These are phyloP conservation scores for Mormyrops attenuatus DNA, from an alignment of 2,797 vertebrate species.

Conservation along the genomic window DNA sequence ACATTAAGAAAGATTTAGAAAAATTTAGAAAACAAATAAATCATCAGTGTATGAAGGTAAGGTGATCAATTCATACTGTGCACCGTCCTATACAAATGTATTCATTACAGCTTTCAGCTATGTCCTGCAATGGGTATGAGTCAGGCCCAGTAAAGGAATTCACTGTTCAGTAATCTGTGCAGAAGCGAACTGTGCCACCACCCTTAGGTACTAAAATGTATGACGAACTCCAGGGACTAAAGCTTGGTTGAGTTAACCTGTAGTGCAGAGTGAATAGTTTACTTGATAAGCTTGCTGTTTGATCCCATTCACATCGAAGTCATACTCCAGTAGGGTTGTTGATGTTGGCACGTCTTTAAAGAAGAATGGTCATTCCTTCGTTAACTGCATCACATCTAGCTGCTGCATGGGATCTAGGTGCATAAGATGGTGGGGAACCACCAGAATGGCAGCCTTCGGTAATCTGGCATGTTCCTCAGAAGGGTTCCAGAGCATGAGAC, in stretches of 20 bases:
- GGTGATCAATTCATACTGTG: background rate
- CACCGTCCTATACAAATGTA: background rate
- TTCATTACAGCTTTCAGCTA: background rate
- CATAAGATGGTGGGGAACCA: background rate
- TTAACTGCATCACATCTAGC: background rate
- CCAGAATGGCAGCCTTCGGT: background rate
- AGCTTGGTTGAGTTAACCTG: background rate
- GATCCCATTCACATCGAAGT: background rate
- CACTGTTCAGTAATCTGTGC: background rate
- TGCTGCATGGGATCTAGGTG: background rate
- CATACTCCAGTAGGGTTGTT: background rate
- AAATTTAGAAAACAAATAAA: background rate
- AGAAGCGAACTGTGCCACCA: background rate
- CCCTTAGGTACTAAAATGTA: background rate
- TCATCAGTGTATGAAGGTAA: background rate
- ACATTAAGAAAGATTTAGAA: no score
- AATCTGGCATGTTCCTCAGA: background rate
- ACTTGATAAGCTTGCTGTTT: background rate
- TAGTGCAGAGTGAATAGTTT: background rate
- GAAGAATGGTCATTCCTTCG: background rate
- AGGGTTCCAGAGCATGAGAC: background rate
- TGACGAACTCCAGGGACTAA: background rate
- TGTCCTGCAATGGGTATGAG: background rate
- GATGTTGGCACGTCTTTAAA: background rate
- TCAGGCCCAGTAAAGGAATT: background rate